Conservation (phyloP, 2,797 vertebrate genomes). For the Alca torda region DNA sequence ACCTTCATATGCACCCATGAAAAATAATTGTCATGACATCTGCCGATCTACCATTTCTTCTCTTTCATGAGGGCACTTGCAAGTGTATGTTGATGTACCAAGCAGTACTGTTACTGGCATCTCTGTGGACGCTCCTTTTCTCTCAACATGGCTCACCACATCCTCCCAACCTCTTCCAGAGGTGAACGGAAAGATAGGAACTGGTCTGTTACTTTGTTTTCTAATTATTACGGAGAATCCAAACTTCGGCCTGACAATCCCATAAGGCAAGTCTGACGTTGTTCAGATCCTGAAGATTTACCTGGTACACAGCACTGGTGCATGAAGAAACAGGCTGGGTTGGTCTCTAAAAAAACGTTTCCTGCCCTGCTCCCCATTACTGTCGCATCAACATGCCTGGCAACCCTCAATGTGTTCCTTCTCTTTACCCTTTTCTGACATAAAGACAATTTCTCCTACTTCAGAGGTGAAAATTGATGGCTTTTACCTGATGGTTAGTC, state of each 20-base stretch:
- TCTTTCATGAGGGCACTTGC: not conserved
- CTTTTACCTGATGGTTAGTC: slow-evolving; percentile 39
- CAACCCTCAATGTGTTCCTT: not conserved
- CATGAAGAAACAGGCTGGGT: not conserved
- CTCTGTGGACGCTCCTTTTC: not conserved
- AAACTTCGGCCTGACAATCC: not conserved
- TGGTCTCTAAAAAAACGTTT: not conserved
- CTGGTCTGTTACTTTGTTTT: not conserved
- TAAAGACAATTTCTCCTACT: not conserved
- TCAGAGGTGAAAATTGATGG: not conserved
- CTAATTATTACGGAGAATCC: not conserved
- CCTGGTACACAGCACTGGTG: not conserved
- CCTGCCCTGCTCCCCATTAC: not conserved
- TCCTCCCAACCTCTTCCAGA: not conserved
- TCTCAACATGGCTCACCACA: not conserved
- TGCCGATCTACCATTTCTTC: not conserved
- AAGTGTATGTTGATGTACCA: not conserved
- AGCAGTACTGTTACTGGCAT: not conserved
- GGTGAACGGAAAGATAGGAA: not conserved
- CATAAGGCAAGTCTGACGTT: not conserved
- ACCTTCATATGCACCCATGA: fast-evolving
- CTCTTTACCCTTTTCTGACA: not conserved
- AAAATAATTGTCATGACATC: not conserved
- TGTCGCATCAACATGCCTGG: not conserved
- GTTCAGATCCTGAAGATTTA: not conserved